Base-by-base conservation (phyloP, 1,140 invertebrate species). In the Elymnias hypermnestra region DNA sequence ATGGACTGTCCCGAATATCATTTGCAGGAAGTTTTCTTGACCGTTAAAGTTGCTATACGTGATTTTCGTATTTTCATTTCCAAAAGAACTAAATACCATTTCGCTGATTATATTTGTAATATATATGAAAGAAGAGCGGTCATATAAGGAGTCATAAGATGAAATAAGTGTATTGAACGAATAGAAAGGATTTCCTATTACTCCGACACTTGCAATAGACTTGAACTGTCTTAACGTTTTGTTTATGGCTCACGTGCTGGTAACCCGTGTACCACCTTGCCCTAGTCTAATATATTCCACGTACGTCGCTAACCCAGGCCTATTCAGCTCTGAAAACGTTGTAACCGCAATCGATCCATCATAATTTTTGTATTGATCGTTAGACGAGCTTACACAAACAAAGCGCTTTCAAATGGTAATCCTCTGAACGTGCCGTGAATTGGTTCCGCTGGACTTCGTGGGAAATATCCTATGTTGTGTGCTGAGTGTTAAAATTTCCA, bases 381-480 rank as follows among this genome's bases (percentile, higher is more conserved):
- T 56, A 67, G 51, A 60, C 61, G 60, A 72, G 64, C 70, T 79
- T 68, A 66, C 71, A 72, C 74, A 85, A 85, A 85, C 78, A 85
- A 72, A 82, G 58, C 66, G 67, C 74, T 81, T 85, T 82, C 71
- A 78, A 82, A 83, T 83, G 82, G 67, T 78, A 85, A 85, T 85
- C 57, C 63, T 41, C 39, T 44, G 69, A 69, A 78, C 79, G 82
- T 85, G 82, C 64, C 50, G 46, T 49, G 72, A 70, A 81, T 82
- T 74, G 72, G 79, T 81, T 77, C 72, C 70, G 74, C 57, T 48
- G 50, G 40, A 62, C 46, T 62, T 70, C 72, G 77, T 83, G 79
- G 75, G 79, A 83, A 83, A 49, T 53, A 49, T 53, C 41, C 50
- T 52, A 47, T 41, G 25, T 37, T 25, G 19, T 39, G 19, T 41